Conservation (phyloP, 2,888 invertebrate species). For the Brenthis hecate region DNA sequence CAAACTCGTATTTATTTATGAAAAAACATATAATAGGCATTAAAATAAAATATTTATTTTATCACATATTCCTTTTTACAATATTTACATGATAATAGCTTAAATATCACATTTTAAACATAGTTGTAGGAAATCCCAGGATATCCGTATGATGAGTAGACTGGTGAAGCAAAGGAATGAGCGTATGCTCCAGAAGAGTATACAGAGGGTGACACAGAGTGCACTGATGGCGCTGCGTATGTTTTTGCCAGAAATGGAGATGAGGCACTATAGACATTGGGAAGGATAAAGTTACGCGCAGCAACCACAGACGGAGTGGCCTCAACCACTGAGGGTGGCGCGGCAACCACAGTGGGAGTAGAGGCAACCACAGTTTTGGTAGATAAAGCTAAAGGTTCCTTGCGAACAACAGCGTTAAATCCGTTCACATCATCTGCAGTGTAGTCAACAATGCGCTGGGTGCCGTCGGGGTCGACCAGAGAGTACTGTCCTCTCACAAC, state of each 20-base stretch:
- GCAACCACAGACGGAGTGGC: constrained; percentile 34
- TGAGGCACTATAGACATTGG: constrained; percentile 9
- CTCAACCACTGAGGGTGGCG: constrained; percentile 25
- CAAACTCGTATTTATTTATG: background rate
- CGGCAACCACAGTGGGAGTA: constrained; percentile 35
- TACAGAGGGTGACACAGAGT: constrained; percentile 42
- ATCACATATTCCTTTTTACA: background rate
- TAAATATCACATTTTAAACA: constrained; percentile 2
- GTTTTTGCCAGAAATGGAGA: background rate
- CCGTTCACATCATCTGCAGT: constrained; percentile 76
- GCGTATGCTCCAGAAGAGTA: constrained; percentile 18
- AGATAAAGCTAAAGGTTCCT: constrained; percentile 67
- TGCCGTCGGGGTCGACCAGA: constrained; percentile 78
- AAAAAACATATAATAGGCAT: background rate
- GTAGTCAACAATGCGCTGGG: constrained; percentile 80
- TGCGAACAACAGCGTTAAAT: constrained; percentile 81
- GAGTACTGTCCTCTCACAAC: constrained; percentile 80
- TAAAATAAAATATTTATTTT: background rate
- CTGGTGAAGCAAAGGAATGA: constrained; percentile 17
- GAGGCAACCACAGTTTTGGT: constrained; percentile 41
- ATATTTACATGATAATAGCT: constrained; percentile 9
- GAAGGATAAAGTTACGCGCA: constrained; percentile 18
- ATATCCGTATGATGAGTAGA: constrained; percentile 21
- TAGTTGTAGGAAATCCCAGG: constrained; percentile 21
- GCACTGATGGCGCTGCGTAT: constrained; percentile 24